phyloP scores from a whole-genome alignment of 2,888 invertebrate genomes.

The Hyposoter dolosus region DNA sequence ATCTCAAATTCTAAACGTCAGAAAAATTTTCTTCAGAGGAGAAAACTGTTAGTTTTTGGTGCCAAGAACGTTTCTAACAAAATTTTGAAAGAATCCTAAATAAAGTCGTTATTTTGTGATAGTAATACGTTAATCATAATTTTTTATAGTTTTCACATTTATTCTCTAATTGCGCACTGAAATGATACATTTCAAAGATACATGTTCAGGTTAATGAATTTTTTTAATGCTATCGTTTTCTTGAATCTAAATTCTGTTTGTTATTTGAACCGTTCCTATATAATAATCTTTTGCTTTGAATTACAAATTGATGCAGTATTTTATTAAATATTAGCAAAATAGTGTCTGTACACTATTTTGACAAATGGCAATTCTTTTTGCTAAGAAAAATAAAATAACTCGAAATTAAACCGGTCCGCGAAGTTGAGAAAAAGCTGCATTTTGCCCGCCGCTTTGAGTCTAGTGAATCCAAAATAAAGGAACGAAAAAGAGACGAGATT shows the following conservation, averaged over 20 bases:
- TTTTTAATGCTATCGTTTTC: not conserved
- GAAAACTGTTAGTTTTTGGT: no score
- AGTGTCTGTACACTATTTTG: not conserved
- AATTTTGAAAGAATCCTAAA: no score
- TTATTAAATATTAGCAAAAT: not conserved
- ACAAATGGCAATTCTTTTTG: not conserved
- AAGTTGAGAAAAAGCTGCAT: not conserved
- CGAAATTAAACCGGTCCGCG: not conserved
- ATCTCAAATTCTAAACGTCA: no score
- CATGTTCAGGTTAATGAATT: not conserved
- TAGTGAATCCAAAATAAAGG: not conserved
- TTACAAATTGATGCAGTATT: not conserved
- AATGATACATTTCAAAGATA: not conserved
- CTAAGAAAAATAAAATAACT: not conserved
- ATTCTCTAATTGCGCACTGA: not conserved
- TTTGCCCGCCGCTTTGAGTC: not conserved
- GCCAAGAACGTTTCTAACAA: no score
- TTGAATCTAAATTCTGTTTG: not conserved
- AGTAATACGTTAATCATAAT: no score
- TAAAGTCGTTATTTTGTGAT: no score
- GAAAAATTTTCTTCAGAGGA: no score
- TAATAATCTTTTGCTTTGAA: not conserved
- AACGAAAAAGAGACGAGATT: constrained; percentile 51
- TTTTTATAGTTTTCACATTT: no score
- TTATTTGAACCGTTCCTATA: not conserved